Conservation (phyloP, 2,797 vertebrate genomes). For the Pristis pectinata region DNA sequence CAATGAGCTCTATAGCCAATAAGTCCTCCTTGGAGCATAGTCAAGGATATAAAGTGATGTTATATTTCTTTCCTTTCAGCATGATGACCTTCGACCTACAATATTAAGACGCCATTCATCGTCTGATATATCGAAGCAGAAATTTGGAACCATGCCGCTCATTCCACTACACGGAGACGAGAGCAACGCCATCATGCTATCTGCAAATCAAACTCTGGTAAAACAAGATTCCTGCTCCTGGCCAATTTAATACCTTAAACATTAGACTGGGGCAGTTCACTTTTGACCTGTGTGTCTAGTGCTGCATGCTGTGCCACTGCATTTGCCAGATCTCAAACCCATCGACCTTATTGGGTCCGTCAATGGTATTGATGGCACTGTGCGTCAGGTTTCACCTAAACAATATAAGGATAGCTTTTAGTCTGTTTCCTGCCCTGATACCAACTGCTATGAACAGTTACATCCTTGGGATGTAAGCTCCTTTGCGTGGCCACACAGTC, state of each 20-base stretch:
- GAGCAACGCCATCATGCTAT: slow-evolving; percentile 80
- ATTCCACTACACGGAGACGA: slow-evolving; percentile 85
- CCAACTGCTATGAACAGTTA: background rate
- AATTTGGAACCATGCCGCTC: slow-evolving; percentile 92
- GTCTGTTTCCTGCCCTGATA: background rate
- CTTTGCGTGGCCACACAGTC: no score
- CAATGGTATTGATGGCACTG: background rate
- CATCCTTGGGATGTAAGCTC: no score
- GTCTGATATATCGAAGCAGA: slow-evolving; percentile 84
- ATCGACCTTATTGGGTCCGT: background rate
- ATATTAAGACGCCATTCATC: slow-evolving; percentile 80
- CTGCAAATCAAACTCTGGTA: slow-evolving; percentile 93
- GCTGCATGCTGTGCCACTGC: background rate
- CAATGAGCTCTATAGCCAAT: background rate
- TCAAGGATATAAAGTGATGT: background rate
- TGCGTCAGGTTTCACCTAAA: background rate
- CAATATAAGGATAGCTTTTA: background rate
- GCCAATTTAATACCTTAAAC: background rate
- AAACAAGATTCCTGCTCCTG: background rate
- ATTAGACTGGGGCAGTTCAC: background rate
- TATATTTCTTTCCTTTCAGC: slow-evolving; percentile 54
- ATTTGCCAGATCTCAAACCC: no score
- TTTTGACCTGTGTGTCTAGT: background rate
- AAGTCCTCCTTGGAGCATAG: background rate
- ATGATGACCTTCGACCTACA: slow-evolving; percentile 70